Conservation (phyloP, 1,140 invertebrate genomes). For the Copidosoma floridanum region DNA sequence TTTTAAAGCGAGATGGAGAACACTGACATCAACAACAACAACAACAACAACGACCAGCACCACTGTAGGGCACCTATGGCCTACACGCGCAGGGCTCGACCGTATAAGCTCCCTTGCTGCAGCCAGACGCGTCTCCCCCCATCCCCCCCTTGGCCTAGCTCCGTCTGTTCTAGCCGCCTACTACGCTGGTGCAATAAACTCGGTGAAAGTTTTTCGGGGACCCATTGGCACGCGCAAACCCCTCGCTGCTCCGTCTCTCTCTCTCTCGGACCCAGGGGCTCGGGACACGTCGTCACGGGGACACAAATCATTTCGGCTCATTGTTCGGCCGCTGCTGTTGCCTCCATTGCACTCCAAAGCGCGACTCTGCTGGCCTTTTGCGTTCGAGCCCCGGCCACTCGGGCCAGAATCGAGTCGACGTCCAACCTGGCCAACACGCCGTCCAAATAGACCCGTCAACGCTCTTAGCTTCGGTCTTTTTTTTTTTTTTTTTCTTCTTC, state of each 20-base stretch:
- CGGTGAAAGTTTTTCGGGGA: constrained; percentile 45
- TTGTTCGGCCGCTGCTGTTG: constrained; percentile 29
- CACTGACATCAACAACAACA: too few species aligned
- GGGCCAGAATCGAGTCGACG: constrained; percentile 4
- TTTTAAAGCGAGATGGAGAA: too few species aligned
- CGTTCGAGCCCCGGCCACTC: too few species aligned
- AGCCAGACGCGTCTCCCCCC: too few species aligned
- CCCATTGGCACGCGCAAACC: constrained; percentile 48
- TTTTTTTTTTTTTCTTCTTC: too few species aligned
- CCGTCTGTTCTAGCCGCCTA: constrained; percentile 19
- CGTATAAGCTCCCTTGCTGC: too few species aligned
- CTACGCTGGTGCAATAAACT: constrained; percentile 37
- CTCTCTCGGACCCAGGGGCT: constrained; percentile 25
- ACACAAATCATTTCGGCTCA: constrained; percentile 44
- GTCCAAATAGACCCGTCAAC: not conserved
- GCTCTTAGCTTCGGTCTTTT: too few species aligned
- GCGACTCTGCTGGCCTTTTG: not conserved
- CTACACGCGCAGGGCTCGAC: too few species aligned
- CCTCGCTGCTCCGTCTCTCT: constrained; percentile 20
- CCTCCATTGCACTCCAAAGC: constrained; percentile 2
- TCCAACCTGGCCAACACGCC: constrained; percentile 15
- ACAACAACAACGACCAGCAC: too few species aligned
- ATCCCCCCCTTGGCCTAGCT: constrained; percentile 13
- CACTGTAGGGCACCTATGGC: too few species aligned
- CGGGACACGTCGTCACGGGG: constrained; percentile 32